Conservation (phyloP, 2,113 vertebrate species). For the Notarius lentiginosus region DNA sequence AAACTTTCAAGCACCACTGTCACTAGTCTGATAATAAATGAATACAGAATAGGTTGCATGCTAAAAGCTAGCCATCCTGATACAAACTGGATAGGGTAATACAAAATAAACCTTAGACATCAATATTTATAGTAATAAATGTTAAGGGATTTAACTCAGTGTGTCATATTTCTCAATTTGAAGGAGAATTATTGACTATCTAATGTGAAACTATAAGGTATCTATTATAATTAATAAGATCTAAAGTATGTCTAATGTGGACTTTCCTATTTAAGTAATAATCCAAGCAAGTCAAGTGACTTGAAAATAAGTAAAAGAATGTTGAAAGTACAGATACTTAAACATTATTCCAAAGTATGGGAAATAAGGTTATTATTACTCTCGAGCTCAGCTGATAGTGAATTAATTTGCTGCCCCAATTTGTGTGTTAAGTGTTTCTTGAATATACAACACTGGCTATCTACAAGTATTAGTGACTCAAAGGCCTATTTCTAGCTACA, state of each 20-base stretch:
- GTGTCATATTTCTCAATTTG: background rate
- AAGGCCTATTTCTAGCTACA: background rate
- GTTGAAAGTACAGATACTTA: background rate
- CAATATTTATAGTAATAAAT: background rate
- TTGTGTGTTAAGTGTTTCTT: background rate
- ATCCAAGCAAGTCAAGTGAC: background rate
- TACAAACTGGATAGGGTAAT: background rate
- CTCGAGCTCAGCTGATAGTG: background rate
- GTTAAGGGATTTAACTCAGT: background rate
- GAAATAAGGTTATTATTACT: background rate
- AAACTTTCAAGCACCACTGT: too few relatives aligned
- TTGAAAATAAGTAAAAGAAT: background rate
- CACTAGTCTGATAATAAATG: background rate
- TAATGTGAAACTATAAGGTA: background rate
- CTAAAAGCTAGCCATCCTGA: background rate
- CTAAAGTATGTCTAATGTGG: background rate
- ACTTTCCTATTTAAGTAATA: background rate
- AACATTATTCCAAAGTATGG: background rate
- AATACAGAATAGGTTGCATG: background rate
- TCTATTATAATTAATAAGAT: too few relatives aligned
- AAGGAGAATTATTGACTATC: background rate
- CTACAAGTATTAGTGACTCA: background rate
- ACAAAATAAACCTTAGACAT: background rate
- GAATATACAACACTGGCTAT: background rate
- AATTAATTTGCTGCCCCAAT: background rate